Evolutionary conservation across 2,888 invertebrate species (phyloP).

Genomic region (Odontocolon sp.): DNA sequence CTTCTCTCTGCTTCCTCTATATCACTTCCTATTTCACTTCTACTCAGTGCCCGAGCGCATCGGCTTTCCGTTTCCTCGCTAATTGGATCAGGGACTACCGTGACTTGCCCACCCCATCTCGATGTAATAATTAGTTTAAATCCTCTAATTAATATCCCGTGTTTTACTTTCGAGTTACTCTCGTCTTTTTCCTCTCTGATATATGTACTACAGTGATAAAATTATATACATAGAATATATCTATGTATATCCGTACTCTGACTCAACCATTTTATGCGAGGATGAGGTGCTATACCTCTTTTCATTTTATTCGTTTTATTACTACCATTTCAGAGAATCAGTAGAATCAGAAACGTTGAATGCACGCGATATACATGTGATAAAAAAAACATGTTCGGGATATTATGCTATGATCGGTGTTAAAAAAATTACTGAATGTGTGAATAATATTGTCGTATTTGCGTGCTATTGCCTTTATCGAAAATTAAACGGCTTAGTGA

Average conservation of each 20-base stretch:
- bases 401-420: too few species aligned
- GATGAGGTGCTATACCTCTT: too few species aligned
- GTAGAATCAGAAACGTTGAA: too few species aligned
- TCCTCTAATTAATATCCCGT: slow-evolving; percentile 72
- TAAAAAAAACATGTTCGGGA: too few species aligned
- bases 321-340: neutral
- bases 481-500: too few species aligned
- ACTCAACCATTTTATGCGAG: too few species aligned
- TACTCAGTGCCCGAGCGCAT: slow-evolving; percentile 49
- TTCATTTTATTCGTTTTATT: neutral
- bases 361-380: too few species aligned
- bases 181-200: neutral
- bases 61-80: slow-evolving; percentile 61
- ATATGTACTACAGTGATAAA: neutral
- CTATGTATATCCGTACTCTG: too few species aligned
- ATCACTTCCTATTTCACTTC: slow-evolving; percentile 9
- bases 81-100: slow-evolving; percentile 68
- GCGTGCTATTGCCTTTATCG: too few species aligned
- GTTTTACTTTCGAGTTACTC: slow-evolving; percentile 70
- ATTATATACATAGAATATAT: too few species aligned
- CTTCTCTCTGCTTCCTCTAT: neutral
- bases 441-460: too few species aligned
- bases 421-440: too few species aligned
- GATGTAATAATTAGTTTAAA: slow-evolving; percentile 71
- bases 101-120: slow-evolving; percentile 29